phyloP scores from a whole-genome alignment of 2,797 vertebrate genomes.

The Tapera naevia region DNA sequence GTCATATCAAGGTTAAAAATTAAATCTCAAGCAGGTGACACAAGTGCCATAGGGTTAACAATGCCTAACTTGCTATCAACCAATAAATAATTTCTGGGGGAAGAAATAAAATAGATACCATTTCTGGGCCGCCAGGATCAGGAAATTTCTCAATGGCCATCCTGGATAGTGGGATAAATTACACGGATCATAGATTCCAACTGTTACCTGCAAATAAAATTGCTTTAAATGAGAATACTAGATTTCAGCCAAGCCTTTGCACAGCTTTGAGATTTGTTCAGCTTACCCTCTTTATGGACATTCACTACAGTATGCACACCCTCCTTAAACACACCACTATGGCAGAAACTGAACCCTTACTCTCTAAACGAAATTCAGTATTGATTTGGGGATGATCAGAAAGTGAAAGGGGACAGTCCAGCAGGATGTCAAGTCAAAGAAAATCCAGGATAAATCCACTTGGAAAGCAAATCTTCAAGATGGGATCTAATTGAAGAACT shows the following conservation, averaged over 20 bases:
- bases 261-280: not conserved
- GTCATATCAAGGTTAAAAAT: not conserved
- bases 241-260: not conserved
- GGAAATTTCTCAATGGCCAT: constrained; percentile 95
- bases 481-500: not conserved
- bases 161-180: constrained; percentile 93
- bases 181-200: constrained; percentile 95
- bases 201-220: constrained; percentile 83
- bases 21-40: not conserved
- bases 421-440: not conserved
- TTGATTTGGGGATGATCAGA: not conserved
- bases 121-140: constrained; percentile 86
- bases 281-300: not conserved
- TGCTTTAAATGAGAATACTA: not conserved
- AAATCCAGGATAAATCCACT: not conserved
- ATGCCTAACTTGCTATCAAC: not conserved
- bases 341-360: not conserved
- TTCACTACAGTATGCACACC: not conserved
- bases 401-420: not conserved
- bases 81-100: not conserved
- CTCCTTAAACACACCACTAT: not conserved
- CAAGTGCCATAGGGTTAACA: fast-evolving
- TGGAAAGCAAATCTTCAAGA: not conserved
- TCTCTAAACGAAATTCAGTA: not conserved
- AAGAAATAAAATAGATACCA: constrained; percentile 80